A percentile compares a stretch with the other conserved stretches of the same genome.
Evolutionary conservation across 2,888 invertebrate genomes (phyloP).

Genomic region (Aelia acuminata): DNA sequence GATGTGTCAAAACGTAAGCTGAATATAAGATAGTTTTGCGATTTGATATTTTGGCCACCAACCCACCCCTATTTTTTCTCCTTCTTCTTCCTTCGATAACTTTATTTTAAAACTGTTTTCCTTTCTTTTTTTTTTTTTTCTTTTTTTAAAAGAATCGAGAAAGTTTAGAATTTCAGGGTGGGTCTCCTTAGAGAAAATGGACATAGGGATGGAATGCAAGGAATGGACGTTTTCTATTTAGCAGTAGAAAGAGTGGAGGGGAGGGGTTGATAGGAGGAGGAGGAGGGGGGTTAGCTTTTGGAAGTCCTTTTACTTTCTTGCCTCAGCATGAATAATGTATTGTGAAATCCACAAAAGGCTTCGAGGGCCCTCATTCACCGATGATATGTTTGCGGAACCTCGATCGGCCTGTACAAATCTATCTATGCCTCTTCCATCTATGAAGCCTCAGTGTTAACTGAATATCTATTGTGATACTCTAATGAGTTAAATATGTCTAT

Average conservation of each 20-base stretch:
- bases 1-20: too few relatives aligned
- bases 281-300: background rate
- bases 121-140: background rate
- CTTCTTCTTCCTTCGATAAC: too few relatives aligned
- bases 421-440: background rate
- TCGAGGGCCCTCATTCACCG: background rate
- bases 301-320: slow-evolving; percentile 24
- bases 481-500: background rate
- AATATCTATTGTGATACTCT: background rate
- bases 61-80: too few relatives aligned
- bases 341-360: slow-evolving; percentile 7
- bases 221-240: slow-evolving; percentile 47
- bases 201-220: background rate
- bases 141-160: background rate
- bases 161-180: background rate
- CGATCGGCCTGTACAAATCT: background rate
- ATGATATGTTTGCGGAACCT: background rate
- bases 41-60: too few relatives aligned
- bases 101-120: background rate
- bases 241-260: background rate
- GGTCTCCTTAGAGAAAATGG: background rate
- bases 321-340: slow-evolving; percentile 40
- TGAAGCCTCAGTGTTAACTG: background rate
- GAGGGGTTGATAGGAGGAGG: slow-evolving; percentile 13
- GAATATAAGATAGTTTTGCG: too few relatives aligned